phyloP scores from a whole-genome alignment of 2,888 invertebrate genomes.

The Tetragnatha montana region DNA sequence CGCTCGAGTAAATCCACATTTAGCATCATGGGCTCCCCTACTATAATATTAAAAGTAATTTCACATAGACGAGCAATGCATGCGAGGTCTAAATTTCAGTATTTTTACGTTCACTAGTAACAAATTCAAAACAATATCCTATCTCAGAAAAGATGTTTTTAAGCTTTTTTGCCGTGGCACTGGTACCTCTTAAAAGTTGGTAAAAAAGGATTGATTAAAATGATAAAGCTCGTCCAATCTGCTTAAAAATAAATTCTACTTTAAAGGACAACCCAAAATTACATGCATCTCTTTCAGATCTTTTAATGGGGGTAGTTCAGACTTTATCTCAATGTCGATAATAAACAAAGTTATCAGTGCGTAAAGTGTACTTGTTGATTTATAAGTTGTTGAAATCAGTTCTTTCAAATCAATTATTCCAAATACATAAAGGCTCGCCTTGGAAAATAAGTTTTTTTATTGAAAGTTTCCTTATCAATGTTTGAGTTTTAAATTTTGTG shows the following conservation, averaged over 20 bases:
- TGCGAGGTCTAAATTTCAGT: too few relatives aligned
- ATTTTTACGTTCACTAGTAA: too few relatives aligned
- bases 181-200: not conserved
- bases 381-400: slow-evolving; percentile 14
- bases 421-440: not conserved
- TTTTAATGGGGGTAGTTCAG: not conserved
- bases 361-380: slow-evolving; percentile 22
- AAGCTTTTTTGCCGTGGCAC: too few relatives aligned
- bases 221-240: not conserved
- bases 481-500: too few relatives aligned
- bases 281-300: not conserved
- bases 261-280: not conserved
- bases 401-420: not conserved
- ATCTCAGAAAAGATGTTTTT: not conserved
- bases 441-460: too few relatives aligned
- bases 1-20: too few relatives aligned
- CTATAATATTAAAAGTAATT: too few relatives aligned
- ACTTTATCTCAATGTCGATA: slow-evolving; percentile 16
- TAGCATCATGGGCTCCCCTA: too few relatives aligned
- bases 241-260: slow-evolving; percentile 1
- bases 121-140: not conserved
- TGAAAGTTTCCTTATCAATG: too few relatives aligned
- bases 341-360: slow-evolving; percentile 36
- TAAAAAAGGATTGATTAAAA: not conserved
- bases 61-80: too few relatives aligned